Evolutionary conservation across 2,888 invertebrate species (phyloP).

Genomic region (Leptopterna dolabrata): DNA sequence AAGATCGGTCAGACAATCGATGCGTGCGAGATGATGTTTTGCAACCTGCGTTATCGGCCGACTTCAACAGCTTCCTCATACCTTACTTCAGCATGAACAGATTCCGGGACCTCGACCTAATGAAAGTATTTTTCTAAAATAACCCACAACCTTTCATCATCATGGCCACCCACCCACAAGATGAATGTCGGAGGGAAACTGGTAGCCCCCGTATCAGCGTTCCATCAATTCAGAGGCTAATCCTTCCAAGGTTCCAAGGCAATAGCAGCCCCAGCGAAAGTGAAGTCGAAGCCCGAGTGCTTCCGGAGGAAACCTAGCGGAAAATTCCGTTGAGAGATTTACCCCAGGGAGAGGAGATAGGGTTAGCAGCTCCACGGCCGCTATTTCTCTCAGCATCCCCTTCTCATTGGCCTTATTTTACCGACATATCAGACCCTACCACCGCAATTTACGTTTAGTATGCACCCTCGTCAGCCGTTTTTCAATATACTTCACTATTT

Average conservation of each 20-base stretch:
- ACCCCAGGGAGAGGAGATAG: conserved; percentile 6
- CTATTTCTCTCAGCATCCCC: conserved; percentile 19
- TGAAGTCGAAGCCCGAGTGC: conserved; percentile 1
- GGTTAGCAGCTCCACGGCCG: not conserved
- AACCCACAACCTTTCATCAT: no score
- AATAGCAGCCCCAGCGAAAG: conserved; percentile 30
- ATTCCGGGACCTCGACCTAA: no score
- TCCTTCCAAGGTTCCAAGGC: conserved; percentile 25
- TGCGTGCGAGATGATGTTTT: no score
- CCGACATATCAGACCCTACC: conserved; percentile 3
- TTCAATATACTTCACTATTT: not conserved
- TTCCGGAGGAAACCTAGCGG: conserved; percentile 30
- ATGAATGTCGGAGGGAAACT: no score
- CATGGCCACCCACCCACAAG: no score
- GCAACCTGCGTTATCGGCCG: no score
- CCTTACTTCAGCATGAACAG: no score
- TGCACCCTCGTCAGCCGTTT: not conserved
- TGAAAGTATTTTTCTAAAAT: no score
- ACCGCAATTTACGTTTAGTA: not conserved
- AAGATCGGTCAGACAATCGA: no score
- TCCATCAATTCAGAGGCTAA: conserved; percentile 35
- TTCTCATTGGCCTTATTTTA: not conserved
- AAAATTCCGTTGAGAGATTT: conserved; percentile 39
- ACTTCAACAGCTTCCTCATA: no score
- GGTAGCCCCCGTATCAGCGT: not conserved